Percentiles rank a stretch among this genome's conserved stretches.
Evolutionary conservation across 2,888 invertebrate species (phyloP).

Genomic region (Campoplex capitator): DNA sequence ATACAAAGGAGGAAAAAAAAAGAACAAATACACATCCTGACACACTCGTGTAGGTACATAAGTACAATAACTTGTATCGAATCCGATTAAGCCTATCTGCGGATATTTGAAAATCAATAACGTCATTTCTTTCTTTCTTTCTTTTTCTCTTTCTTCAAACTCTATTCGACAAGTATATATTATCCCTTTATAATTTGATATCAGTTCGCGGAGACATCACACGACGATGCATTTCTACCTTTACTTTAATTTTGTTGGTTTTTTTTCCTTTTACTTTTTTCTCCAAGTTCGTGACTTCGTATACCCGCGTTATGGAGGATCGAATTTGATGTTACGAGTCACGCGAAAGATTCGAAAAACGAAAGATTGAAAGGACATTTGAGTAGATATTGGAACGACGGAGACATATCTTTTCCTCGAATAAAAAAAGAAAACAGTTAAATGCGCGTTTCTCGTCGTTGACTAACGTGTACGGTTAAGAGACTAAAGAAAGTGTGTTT

Average conservation of each 20-base stretch:
- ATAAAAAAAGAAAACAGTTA: conserved; percentile 56
- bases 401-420: conserved; percentile 71
- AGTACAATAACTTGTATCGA: conserved; percentile 59
- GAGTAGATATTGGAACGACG: conserved; percentile 46
- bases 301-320: conserved; percentile 39
- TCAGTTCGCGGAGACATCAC: background rate
- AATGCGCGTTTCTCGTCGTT: background rate
- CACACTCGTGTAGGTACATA: conserved; percentile 32
- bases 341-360: conserved; percentile 23
- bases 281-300: conserved; percentile 37
- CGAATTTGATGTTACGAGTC: conserved; percentile 38
- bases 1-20: conserved; percentile 12
- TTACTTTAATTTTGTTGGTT: background rate
- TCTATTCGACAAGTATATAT: background rate
- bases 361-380: background rate
- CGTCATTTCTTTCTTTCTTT: background rate
- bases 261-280: background rate
- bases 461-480: background rate
- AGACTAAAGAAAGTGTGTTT: conserved; percentile 22
- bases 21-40: conserved; percentile 46
- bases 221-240: background rate
- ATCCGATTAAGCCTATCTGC: conserved; percentile 60
- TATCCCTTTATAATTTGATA: background rate
- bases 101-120: conserved; percentile 44
- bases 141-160: too few species aligned